Evolutionary conservation across 2,888 invertebrate genomes (phyloP).

Genomic region (Campoplex nolae): DNA sequence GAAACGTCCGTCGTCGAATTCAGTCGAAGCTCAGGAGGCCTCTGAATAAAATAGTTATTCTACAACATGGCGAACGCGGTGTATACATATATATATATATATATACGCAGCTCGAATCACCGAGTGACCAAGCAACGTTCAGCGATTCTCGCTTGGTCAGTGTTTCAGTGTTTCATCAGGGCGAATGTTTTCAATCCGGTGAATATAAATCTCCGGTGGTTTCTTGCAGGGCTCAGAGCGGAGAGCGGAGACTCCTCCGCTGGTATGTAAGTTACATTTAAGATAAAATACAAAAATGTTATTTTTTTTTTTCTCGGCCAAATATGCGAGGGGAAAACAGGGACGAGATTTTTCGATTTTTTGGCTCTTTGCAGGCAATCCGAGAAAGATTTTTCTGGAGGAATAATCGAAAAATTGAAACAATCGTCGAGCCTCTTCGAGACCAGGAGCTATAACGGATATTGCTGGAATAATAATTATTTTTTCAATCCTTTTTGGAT

Average conservation of each 20-base stretch:
- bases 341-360: background rate
- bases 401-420: background rate
- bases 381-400: background rate
- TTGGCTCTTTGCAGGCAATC: background rate
- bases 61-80: background rate
- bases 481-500: background rate
- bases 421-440: background rate
- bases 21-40: background rate
- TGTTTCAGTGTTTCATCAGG: slow-evolving; percentile 78
- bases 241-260: background rate
- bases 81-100: background rate
- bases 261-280: slow-evolving; percentile 11
- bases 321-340: background rate
- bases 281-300: too few relatives aligned
- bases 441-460: too few relatives aligned
- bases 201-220: slow-evolving; percentile 69
- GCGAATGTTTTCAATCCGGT: slow-evolving; percentile 77
- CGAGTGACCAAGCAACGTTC: slow-evolving; percentile 58
- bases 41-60: slow-evolving; percentile 12
- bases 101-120: slow-evolving; percentile 34
- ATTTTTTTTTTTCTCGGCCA: background rate
- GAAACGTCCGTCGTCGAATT: background rate
- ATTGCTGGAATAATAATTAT: background rate
- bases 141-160: slow-evolving; percentile 74
- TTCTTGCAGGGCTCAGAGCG: slow-evolving; percentile 18